Base-by-base conservation (phyloP, 2,113 vertebrate species). In the Phylloscopus trochiloides region DNA sequence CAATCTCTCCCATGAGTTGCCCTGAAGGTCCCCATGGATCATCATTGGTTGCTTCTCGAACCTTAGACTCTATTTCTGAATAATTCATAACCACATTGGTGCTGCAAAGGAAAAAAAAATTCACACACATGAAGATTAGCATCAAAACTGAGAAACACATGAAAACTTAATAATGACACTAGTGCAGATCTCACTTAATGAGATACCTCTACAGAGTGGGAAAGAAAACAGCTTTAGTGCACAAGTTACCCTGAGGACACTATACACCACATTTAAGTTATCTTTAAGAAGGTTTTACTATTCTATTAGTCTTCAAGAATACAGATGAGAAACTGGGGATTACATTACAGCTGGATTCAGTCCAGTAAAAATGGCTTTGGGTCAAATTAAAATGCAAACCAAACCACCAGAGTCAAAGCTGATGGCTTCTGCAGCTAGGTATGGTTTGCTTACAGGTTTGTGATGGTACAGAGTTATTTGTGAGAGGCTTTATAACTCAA, bases 61-160 rank as follows among this genome's bases (percentile, higher is more conserved):
- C 99, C 98, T 99, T 99, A 97, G 99, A 99, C 97, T 99, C 99
- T 10, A 99, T 99, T 98, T 99, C 99, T 94, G 99, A 99, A 98
- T 99, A 99, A 99, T 99, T 99, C 99, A 99, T 99, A 98, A 99
- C 99, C 97, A 99, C 99, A 92, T 99, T 99, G 98, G 99, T 99
- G 98, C 99, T 98, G 98, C 94, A 98, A 97, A 98, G 94, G 91
- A 97, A 97, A 98, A 91, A 91, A 96, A 91, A 97, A 97, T 38
- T 95, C 96, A 93, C 90, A 97, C 96, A 90, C 96, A 97, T 94
- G 97, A 97, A 98, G 97, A 98, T 98, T 98, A 98, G 97, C 97
- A 98, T 98, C 97, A 98, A 98, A 98, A 98, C 97, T 97, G 97
- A 98, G 97, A 97, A 98, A 97, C 97, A 98, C 97, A 98, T 98